phyloP scores from a whole-genome alignment of 2,797 vertebrate species.

The Gallinago solitaria region DNA sequence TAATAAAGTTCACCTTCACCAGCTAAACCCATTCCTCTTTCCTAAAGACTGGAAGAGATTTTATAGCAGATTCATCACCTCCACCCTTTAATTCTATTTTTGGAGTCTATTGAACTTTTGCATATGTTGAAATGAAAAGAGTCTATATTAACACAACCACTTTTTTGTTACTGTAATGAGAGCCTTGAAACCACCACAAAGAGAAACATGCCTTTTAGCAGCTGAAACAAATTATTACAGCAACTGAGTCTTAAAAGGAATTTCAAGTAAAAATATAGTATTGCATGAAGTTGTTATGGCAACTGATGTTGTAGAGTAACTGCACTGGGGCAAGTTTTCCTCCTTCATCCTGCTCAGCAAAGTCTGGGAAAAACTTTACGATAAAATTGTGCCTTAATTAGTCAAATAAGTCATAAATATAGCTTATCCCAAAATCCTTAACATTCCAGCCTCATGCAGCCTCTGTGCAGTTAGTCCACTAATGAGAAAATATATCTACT shows the following conservation, averaged over 20 bases:
- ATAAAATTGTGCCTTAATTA: slow-evolving; percentile 81
- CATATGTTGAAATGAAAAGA: slow-evolving; percentile 69
- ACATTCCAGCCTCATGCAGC: slow-evolving; percentile 68
- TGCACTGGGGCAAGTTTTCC: slow-evolving; percentile 77
- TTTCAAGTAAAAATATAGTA: slow-evolving; percentile 82
- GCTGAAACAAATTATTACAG: slow-evolving; percentile 81
- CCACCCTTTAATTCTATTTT: slow-evolving; percentile 60
- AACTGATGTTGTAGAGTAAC: slow-evolving; percentile 82
- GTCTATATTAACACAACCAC: slow-evolving; percentile 67
- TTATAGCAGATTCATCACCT: slow-evolving; percentile 51
- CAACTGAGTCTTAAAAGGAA: slow-evolving; percentile 81
- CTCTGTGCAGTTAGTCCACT: slow-evolving; percentile 71
- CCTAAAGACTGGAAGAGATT: slow-evolving; percentile 27
- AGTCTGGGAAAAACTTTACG: slow-evolving; percentile 77
- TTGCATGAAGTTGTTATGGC: slow-evolving; percentile 82
- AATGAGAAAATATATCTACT: slow-evolving; percentile 82
- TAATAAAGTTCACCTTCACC: slow-evolving; percentile 59
- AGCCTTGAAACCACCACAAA: slow-evolving; percentile 79
- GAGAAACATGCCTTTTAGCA: slow-evolving; percentile 79
- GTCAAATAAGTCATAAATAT: slow-evolving; percentile 80
- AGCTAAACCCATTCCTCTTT: slow-evolving; percentile 24
- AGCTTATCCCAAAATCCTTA: slow-evolving; percentile 79
- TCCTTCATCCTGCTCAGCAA: slow-evolving; percentile 75
- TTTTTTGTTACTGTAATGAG: slow-evolving; percentile 76
- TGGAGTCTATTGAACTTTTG: slow-evolving; percentile 64